phyloP scores from a whole-genome alignment of 2,888 invertebrate genomes.

The Nezara viridula region DNA sequence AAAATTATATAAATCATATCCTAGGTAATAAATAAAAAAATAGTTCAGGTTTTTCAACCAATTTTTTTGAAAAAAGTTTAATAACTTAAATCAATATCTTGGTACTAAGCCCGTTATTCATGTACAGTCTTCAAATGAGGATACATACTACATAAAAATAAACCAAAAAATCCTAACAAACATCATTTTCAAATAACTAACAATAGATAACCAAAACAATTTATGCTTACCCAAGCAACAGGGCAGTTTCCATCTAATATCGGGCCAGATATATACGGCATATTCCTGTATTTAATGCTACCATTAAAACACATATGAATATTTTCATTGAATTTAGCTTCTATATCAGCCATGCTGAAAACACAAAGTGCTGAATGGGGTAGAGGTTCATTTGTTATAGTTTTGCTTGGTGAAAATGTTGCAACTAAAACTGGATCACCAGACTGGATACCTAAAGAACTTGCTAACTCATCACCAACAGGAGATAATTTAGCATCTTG shows the following conservation, averaged over 20 bases:
- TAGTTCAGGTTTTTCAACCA: too few species aligned
- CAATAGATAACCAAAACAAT: neutral
- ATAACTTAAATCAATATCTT: too few species aligned
- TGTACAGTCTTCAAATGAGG: too few species aligned
- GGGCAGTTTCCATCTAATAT: slow-evolving; percentile 94
- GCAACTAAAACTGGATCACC: slow-evolving; percentile 88
- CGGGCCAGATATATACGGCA: slow-evolving; percentile 92
- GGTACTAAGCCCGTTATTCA: too few species aligned
- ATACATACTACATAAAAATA: neutral
- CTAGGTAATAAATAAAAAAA: too few species aligned
- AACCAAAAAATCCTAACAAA: neutral
- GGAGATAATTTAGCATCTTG: slow-evolving; percentile 92
- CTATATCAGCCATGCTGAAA: slow-evolving; percentile 90
- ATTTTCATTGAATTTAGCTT: slow-evolving; percentile 94
- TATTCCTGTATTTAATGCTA: slow-evolving; percentile 90
- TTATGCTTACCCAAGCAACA: slow-evolving; percentile 78
- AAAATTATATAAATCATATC: too few species aligned
- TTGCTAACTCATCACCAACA: slow-evolving; percentile 87
- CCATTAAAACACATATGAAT: slow-evolving; percentile 98
- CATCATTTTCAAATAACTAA: neutral
- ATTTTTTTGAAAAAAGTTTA: too few species aligned
- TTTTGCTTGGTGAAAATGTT: slow-evolving; percentile 90
- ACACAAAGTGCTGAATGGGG: slow-evolving; percentile 92
- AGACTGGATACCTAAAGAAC: slow-evolving; percentile 83
- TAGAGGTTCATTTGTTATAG: slow-evolving; percentile 87